Evolutionary conservation across 1,140 invertebrate species (phyloP).

Genomic region (Protaetia brevitarsis): DNA sequence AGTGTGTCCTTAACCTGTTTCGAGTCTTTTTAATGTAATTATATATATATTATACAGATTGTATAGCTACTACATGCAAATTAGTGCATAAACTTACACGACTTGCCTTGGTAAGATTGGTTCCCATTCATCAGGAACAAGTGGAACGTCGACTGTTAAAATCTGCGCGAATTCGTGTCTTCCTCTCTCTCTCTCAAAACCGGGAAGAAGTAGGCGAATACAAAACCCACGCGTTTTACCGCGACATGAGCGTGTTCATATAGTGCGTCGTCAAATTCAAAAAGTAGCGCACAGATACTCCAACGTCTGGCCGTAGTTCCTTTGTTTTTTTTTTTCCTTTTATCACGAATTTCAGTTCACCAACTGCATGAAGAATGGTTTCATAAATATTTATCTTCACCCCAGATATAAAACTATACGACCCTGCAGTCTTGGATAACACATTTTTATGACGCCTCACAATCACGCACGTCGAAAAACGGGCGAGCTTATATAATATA

Average conservation of each 20-base stretch:
- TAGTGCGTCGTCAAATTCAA: background rate
- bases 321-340: too few relatives aligned
- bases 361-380: background rate
- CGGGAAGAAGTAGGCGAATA: background rate
- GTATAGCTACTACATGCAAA: background rate
- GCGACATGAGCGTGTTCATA: background rate
- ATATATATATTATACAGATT: background rate
- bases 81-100: slow-evolving; percentile 39
- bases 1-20: too few relatives aligned
- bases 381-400: slow-evolving; percentile 6
- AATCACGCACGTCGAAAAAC: background rate
- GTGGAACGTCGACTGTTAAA: background rate
- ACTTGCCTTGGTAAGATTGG: slow-evolving; percentile 47
- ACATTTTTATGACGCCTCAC: slow-evolving; percentile 11
- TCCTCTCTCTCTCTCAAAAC: background rate
- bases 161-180: background rate
- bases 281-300: background rate
- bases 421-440: background rate
- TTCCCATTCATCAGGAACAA: slow-evolving; percentile 46
- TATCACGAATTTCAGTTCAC: background rate
- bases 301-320: background rate
- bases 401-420: slow-evolving; percentile 11
- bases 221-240: background rate
- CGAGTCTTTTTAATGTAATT: background rate
- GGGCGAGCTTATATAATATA: too few relatives aligned